These are phyloP conservation scores for Avahi laniger DNA, from an alignment of 2,797 vertebrate genomes.

Conservation along the genomic window DNA sequence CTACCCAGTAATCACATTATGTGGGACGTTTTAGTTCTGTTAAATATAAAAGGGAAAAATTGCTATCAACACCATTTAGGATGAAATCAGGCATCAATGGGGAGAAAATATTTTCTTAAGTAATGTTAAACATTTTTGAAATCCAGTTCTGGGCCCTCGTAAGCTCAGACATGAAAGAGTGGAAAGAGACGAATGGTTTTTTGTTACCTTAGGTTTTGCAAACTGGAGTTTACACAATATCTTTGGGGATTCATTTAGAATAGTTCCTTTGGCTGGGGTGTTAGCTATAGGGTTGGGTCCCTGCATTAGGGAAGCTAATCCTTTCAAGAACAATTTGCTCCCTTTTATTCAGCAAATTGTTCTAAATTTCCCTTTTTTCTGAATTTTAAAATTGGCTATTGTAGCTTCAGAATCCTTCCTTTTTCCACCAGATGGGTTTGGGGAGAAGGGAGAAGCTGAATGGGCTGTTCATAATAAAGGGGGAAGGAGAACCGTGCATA, in stretches of 20 bases:
- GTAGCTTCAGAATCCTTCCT: constrained; percentile 39
- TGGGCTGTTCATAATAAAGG: neutral
- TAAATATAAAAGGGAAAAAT: neutral
- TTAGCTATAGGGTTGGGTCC: neutral
- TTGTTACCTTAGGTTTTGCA: neutral
- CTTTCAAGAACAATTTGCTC: constrained; percentile 66
- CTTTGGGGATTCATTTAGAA: constrained; percentile 6
- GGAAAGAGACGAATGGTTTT: neutral
- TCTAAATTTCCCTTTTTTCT: constrained; percentile 42
- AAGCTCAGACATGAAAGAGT: neutral
- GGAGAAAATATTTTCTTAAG: neutral
- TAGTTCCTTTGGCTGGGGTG: neutral
- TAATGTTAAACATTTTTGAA: neutral
- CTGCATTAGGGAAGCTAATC: constrained; percentile 27
- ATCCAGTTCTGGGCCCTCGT: neutral
- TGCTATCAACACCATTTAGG: neutral
- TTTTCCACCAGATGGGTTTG: constrained; percentile 26
- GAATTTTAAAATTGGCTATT: constrained; percentile 36
- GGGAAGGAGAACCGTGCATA: neutral
- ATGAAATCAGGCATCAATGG: neutral
- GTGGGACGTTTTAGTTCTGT: neutral
- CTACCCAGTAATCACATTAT: neutral
- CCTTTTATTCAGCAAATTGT: constrained; percentile 67
- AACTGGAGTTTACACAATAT: neutral
- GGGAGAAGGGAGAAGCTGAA: neutral